Evolutionary conservation across 1,140 invertebrate species (phyloP).

Genomic region (Panagrolaimus sp.): DNA sequence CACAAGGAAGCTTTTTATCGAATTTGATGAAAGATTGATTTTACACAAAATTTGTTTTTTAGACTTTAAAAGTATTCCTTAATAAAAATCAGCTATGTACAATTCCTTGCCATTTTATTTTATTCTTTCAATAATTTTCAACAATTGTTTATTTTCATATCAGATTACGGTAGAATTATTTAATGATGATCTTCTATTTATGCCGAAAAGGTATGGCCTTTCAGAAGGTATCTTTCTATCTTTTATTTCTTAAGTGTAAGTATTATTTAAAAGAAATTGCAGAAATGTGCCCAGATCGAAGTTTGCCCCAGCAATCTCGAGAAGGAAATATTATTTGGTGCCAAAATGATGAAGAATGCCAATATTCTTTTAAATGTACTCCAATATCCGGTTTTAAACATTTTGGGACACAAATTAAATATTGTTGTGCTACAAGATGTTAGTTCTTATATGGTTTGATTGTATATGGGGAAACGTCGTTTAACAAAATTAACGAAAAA

Average conservation of each 20-base stretch:
- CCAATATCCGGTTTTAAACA: slow-evolving; percentile 23
- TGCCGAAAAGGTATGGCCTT: neutral
- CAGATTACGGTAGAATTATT: too few relatives aligned
- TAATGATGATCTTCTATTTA: neutral
- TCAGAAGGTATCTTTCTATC: neutral
- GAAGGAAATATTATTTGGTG: slow-evolving; percentile 2
- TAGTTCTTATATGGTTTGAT: slow-evolving; percentile 19
- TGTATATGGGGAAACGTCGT: neutral
- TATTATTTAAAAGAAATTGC: neutral
- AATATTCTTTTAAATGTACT: neutral
- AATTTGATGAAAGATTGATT: too few relatives aligned
- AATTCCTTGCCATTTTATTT: too few relatives aligned
- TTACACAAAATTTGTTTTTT: too few relatives aligned
- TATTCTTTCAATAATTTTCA: too few relatives aligned
- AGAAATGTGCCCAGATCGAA: slow-evolving; percentile 1
- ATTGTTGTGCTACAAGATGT: slow-evolving; percentile 29
- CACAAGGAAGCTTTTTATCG: too few relatives aligned
- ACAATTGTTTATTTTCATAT: too few relatives aligned
- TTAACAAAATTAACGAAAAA: too few relatives aligned
- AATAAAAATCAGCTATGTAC: too few relatives aligned
- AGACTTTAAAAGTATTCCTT: too few relatives aligned
- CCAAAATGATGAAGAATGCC: neutral
- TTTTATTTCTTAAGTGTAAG: neutral
- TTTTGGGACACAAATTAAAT: slow-evolving; percentile 26
- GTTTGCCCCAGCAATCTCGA: neutral